phyloP scores from a whole-genome alignment of 64 coral and sea anemone species.

The Stichodactyla mertensii region DNA sequence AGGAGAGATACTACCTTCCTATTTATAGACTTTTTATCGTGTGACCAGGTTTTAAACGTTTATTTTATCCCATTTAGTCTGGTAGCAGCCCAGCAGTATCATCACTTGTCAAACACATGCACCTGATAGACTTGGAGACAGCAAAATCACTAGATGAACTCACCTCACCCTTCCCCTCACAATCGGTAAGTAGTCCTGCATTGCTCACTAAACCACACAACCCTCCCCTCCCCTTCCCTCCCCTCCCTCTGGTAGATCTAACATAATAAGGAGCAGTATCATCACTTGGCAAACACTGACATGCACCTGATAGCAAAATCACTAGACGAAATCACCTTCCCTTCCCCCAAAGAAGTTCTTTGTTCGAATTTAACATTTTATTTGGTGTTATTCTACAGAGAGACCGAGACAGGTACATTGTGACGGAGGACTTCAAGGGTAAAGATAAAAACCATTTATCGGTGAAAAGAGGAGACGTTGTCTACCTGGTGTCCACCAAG shows the following conservation, averaged over 20 bases:
- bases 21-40: too few species aligned
- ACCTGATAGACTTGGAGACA: slow-evolving; percentile 78
- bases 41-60: too few species aligned
- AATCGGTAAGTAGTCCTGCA: slow-evolving; percentile 50
- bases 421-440: slow-evolving; percentile 85
- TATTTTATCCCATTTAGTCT: background rate
- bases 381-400: slow-evolving; percentile 45
- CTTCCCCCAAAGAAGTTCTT: background rate
- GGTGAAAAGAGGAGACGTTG: slow-evolving; percentile 87
- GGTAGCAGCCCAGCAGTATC: slow-evolving; percentile 19
- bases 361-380: background rate
- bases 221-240: too few species aligned
- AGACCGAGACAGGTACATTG: slow-evolving; percentile 76
- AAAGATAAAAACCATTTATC: slow-evolving; percentile 93
- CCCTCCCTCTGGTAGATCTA: too few species aligned
- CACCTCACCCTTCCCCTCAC: slow-evolving; percentile 76
- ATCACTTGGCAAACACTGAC: too few species aligned
- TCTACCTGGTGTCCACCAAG: slow-evolving; percentile 87
- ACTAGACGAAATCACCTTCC: too few species aligned
- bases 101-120: slow-evolving; percentile 79
- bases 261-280: too few species aligned
- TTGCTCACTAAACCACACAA: too few species aligned
- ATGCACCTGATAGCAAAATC: too few species aligned
- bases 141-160: slow-evolving; percentile 89
- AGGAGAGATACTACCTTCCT: too few species aligned